Conservation (phyloP, 2,797 vertebrate species). For the Fistularia commersonii region DNA sequence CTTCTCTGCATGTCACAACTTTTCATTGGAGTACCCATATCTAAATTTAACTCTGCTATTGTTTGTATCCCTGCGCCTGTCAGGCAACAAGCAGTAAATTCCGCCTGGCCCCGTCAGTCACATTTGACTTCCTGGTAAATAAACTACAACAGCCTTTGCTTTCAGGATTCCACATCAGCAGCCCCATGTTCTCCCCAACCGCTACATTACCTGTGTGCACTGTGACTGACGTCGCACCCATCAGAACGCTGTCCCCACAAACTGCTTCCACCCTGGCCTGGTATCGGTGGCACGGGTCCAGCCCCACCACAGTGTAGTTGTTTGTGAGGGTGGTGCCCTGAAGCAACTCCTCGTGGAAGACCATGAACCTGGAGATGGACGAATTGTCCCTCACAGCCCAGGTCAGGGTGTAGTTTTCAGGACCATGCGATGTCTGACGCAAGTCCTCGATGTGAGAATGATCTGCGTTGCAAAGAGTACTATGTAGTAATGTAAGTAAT, state of each 20-base stretch:
- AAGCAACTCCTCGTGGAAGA: conserved; percentile 56
- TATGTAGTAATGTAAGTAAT: too few species aligned
- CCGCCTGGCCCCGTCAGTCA: too few species aligned
- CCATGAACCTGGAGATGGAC: conserved; percentile 56
- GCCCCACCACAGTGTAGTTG: conserved; percentile 42
- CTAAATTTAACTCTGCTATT: too few species aligned
- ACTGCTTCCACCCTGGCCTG: conserved; percentile 61
- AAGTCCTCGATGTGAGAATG: conserved; percentile 57
- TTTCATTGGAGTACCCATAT: too few species aligned
- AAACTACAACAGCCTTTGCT: too few species aligned
- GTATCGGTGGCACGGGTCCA: conserved; percentile 55
- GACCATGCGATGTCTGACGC: conserved; percentile 43
- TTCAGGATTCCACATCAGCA: too few species aligned
- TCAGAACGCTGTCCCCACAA: conserved; percentile 60
- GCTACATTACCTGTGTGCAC: conserved; percentile 56
- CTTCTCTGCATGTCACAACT: too few species aligned
- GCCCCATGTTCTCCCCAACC: neutral
- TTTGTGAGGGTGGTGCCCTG: conserved; percentile 48
- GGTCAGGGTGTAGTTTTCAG: conserved; percentile 59
- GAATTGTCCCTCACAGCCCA: conserved; percentile 62
- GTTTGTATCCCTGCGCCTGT: too few species aligned
- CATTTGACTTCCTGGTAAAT: too few species aligned
- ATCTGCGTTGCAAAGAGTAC: conserved; percentile 33
- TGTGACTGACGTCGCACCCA: conserved; percentile 34
- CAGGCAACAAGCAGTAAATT: too few species aligned